Evolutionary conservation across 2,797 vertebrate species (phyloP), one percentile per base, ranked within the genome.

Genomic region (Gymnopithys bicolor): DNA sequence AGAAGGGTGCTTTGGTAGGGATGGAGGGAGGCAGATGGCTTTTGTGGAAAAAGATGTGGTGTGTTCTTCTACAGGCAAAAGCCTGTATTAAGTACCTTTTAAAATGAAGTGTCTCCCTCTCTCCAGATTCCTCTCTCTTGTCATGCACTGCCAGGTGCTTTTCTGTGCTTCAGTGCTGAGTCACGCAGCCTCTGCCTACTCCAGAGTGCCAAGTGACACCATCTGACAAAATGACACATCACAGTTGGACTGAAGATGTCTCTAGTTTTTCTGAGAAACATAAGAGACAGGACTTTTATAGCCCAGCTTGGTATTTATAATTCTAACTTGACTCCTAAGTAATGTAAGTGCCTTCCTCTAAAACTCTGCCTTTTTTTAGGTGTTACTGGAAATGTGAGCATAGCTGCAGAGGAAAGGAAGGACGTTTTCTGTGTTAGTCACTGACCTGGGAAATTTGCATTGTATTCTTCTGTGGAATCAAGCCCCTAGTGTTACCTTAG

Each of bases 191-290:
- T 80, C 69, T 92, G 71, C 51, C 49, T 70, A 49, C 78, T 93
- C 74, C 66, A 43, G 69, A 69, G 64, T 48, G 67, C 89, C 74
- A 92, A 87, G 67, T 84, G 90, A 76, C 79, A 56, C 55, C 64
- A 45, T 76, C 80, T 95, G 84, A 96, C 79, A 93, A 95, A 96
- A 62, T 62, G 84, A 93, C 77, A 76, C 82, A 77, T 85, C 82
- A 46, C 39, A 67, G 18, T 63, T 78, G 70, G 33, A 45, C 46
- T 82, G 68, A 78, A 84, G 71, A 62, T 79, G 28, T 46, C 43
- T 70, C 33, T 53, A 27, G 1, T 15, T 90, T 73, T 88, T 81
- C 74, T 2, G 55, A 84, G 90, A 90, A 94, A 87, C 17, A 30
- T 55, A 64, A 70, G 60, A 93, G 12, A 66, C 0, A 0, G 17